Base-by-base conservation (phyloP, 2,797 vertebrate species). In the Centropyge bicolor region DNA sequence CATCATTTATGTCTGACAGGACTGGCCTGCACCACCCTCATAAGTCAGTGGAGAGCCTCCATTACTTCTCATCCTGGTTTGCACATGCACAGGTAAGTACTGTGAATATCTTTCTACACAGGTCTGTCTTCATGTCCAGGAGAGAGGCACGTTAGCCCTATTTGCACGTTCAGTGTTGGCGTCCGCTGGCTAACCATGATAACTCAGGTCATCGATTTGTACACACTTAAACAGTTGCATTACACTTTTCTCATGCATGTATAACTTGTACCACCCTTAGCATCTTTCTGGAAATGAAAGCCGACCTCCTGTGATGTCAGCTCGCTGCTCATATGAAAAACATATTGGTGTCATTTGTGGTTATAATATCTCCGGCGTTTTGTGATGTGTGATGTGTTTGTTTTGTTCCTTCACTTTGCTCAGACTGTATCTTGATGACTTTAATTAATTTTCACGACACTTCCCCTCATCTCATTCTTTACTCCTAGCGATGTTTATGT, bases 1-100 rank as follows among this genome's bases (percentile, higher is more conserved):
- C 64, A 74, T 86, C 27, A 76, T 75, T 80, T 52, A 78, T 82
- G 84, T 85, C 69, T 73, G 84, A 80, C 74, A 80, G 74, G 75
- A 76, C 80, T 82, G 65, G 54, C 40, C 67, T 48, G 75, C 48
- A 31, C 19, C 55, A 19, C 35, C 62, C 70, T 82, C 75, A 64
- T 62, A 77, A 70, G 51, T 73, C 70, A 74, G 51, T 59, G 76
- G 48, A 65, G 67, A 74, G 74, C 20, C 22, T 64, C 70, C 51
- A 62, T 80, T 75, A 65, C 61, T 66, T 46, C 60, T 35, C 40
- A 27, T 67, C 17, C 45, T 54, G 60, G 56, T 67, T 76, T 65
- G 69, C 36, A 78, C 69, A 57, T 66, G 55, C 77, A 19, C 38
- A 11, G 27, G 27, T 31, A 20, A 35, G 43, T 14, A n/a, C 8